Conservation (phyloP, 2,113 vertebrate genomes). For the Crotalus viridis region DNA sequence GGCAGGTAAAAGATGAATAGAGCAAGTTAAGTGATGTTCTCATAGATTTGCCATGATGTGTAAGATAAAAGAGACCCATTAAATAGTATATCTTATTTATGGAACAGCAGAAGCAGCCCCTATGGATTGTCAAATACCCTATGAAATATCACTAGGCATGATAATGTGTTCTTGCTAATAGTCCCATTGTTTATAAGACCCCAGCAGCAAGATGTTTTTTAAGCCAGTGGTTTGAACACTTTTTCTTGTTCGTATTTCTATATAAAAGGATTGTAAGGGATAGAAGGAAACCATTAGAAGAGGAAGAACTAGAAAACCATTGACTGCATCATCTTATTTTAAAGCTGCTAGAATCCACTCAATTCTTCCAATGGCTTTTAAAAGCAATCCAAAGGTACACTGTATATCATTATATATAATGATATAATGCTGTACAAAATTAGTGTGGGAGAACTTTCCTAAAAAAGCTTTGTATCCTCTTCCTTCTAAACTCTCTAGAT, state of each 20-base stretch:
- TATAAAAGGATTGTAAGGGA: background rate
- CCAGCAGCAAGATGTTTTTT: constrained; percentile 49
- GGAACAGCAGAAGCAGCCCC: constrained; percentile 65
- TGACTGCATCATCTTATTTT: background rate
- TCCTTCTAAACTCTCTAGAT: background rate
- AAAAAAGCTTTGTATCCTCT: background rate
- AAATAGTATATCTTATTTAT: constrained; percentile 75
- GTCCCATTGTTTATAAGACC: constrained; percentile 55
- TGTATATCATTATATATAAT: background rate
- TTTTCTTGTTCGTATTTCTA: background rate
- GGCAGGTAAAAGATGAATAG: constrained; percentile 63
- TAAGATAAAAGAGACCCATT: constrained; percentile 71
- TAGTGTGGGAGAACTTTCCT: background rate
- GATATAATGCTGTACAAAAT: background rate
- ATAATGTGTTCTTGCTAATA: constrained; percentile 68
- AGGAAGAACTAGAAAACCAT: background rate
- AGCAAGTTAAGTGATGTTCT: constrained; percentile 71
- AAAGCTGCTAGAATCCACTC: background rate
- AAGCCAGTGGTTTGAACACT: constrained; percentile 35
- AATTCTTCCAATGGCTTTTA: background rate
- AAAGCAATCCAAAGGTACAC: background rate
- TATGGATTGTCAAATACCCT: constrained; percentile 68
- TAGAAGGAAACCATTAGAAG: background rate
- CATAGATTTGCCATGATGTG: constrained; percentile 65
- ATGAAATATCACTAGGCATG: constrained; percentile 61